Evolutionary conservation across 2,113 vertebrate genomes (phyloP), one percentile per base, ranked within the genome.

Genomic region (Actenoides lindsayi): DNA sequence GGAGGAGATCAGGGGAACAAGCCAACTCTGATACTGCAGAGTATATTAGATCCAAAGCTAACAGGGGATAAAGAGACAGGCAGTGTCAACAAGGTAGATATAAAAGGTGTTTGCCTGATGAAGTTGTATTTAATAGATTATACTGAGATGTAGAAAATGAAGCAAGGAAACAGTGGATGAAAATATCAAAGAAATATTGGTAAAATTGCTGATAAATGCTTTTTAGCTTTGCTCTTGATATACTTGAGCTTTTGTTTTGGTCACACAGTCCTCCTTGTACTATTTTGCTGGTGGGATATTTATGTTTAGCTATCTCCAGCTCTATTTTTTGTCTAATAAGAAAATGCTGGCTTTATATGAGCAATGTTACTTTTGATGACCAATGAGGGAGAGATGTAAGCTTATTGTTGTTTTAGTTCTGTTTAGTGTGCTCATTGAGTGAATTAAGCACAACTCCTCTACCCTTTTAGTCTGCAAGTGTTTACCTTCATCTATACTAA

Each of bases 321-420:
- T 33, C 46, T 59, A 9, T 20, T 60, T 46, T 15, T 51, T 60
- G 9, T 54, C 16, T 83, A 0, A 0, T 21, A 51, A 16, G 30
- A 37, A 28, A 35, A 11, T 25, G 28, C 8, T 46, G 9, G 12
- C 11, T 54, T 48, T 77, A 31, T 60, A 31, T 13, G 76, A 51
- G 19, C 19, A 41, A 20, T 31, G 0, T 35, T n/a, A 71, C 3
- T 12, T 12, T 33, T 2, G 2, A 4, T 11, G 17, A 16, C 51
- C 14, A 78, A 8, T 3, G 9, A 41, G 10, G 10, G 6, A 62
- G 7, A 51, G 25, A 35, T 2, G 0, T 12, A 14, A 53, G 7
- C 23, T 71, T 41, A 5, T 4, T 25, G 6, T 33, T 4, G 2
- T 10, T 2, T 24, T 39, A 42, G 14, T 13, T 51, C 16, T 57